Base-by-base conservation (phyloP, 2,888 invertebrate species). In the Venustoraphidia nigricollis region DNA sequence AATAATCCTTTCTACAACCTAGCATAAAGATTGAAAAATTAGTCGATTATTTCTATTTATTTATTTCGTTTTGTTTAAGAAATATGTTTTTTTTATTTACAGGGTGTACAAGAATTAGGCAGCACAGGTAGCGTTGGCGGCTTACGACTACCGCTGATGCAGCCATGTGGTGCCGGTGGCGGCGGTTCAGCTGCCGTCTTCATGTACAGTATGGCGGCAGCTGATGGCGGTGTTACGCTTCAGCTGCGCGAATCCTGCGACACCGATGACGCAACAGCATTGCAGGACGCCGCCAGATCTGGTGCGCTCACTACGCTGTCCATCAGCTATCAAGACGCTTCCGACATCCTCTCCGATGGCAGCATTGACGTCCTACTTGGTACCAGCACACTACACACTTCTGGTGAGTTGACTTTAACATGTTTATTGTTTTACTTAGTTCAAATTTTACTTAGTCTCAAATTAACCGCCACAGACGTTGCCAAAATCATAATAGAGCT, bases 151-250 rank as follows among this genome's bases (percentile, higher is more conserved):
- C 47, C 47, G 9, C 35, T 47, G n/a, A 43, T 47, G 37, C 42
- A 42, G 13, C 47, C 47, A 14, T 42, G 17, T 14, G 36, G 13
- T 35, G 27, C 17, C 11, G 13, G 40, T 8, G 40, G 46, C 13
- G 41, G 41, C 2, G 39, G 39, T 65, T 64, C 76, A 52, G 76
- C 76, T 58, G 77, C 79, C 42, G 79, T 80, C 64, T 74, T 79
- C 58, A 79, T 79, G 79, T 80, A 79, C 70, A 77, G 77, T 64
- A 77, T 77, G 51, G 75, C 79, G 51, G 75, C 77, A 45, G 79
- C 77, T 59, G 79, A 79, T 58, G 47, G 47, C 9, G 43, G 43
- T 38, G 47, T 47, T 35, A 47, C 47, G 34, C 43, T 47, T 37
- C 47, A 47, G 37, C 38, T 47, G 34, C 47, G 47, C 34, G 47